Base-by-base conservation (phyloP, 2,113 vertebrate species). In the Octodon degus region DNA sequence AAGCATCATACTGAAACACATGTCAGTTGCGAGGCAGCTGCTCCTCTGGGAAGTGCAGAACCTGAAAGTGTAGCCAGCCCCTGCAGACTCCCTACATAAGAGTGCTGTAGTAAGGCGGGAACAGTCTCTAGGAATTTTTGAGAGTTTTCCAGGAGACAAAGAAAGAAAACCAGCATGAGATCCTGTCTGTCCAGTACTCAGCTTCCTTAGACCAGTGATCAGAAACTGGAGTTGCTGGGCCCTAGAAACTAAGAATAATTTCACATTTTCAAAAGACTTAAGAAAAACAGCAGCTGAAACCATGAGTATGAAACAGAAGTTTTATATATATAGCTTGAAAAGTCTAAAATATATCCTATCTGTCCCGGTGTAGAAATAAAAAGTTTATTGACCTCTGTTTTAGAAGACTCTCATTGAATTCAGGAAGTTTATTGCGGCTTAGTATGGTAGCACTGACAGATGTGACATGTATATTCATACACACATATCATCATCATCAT, bases 121-220 rank as follows among this genome's bases (percentile, higher is more conserved):
- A 70, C 27, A n/a, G 0, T 83, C 34, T 53, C 74, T 43, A 84
- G n/a, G 47, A 91, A 43, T 34, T 13, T 37, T 19, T 62, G 22
- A 74, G 25, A 25, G 2, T 67, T 87, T 86, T 62, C 34, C 40
- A 0, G 8, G 34, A 1, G 2, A 10, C 58, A 30, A 30, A 84
- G 47, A 88, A 37, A 20, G 30, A 87, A 90, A 50, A 60, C 37
- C 30, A 53, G 43, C 80, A 55, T 47, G 16, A 67, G 7, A 79
- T 47, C 43, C 43, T 72, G 12, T 82, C 47, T 82, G 55, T 80
- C 32, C 22, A n/a, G 30, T 79, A 43, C 43, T 94, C 32, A 65
- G 40, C 67, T 82, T 32, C 30, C 68, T 96, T 68, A 63, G 68
- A 40, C 50, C 47, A 94, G 88, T n/a, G 85, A 22, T 86, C 72